These are phyloP conservation scores for Anableps anableps DNA, from an alignment of 2,797 vertebrate species.

Conservation along the genomic window DNA sequence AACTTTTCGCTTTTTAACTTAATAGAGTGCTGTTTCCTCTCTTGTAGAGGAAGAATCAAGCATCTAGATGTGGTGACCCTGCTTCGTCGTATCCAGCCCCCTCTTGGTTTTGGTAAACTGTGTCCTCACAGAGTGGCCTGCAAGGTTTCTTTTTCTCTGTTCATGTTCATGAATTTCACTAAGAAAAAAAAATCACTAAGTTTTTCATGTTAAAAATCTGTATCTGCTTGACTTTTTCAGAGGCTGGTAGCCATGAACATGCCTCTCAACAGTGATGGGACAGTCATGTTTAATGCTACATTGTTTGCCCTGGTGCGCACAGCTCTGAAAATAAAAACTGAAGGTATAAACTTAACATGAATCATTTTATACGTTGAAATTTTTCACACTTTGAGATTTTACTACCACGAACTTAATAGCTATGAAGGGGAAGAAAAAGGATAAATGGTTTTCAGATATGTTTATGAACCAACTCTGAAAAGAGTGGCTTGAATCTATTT, in stretches of 20 bases:
- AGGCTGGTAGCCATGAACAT: conserved; percentile 99
- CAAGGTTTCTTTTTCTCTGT: conserved; percentile 83
- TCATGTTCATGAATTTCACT: neutral
- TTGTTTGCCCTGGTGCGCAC: conserved; percentile 98
- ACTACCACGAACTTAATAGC: neutral
- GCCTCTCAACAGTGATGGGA: conserved; percentile 96
- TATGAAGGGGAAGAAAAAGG: neutral
- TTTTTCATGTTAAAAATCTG: conserved; percentile 8
- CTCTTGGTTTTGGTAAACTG: conserved; percentile 96
- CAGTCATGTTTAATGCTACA: conserved; percentile 98
- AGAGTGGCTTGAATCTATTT: neutral
- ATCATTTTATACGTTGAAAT: neutral
- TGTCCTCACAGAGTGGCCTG: conserved; percentile 98
- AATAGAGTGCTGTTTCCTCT: neutral
- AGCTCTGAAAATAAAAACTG: conserved; percentile 98
- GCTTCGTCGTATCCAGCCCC: conserved; percentile 95
- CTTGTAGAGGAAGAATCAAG: conserved; percentile 93
- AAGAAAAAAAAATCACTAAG: conserved; percentile 1
- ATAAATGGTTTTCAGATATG: neutral
- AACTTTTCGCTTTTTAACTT: neutral
- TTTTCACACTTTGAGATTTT: neutral
- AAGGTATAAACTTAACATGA: conserved; percentile 80
- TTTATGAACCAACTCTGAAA: neutral
- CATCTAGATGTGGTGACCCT: conserved; percentile 97
- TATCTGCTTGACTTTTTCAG: conserved; percentile 75